A percentile compares a stretch with the other conserved stretches of the same genome.
phyloP scores from a whole-genome alignment of 2,888 invertebrate species.

The Microdon myrmicae region DNA sequence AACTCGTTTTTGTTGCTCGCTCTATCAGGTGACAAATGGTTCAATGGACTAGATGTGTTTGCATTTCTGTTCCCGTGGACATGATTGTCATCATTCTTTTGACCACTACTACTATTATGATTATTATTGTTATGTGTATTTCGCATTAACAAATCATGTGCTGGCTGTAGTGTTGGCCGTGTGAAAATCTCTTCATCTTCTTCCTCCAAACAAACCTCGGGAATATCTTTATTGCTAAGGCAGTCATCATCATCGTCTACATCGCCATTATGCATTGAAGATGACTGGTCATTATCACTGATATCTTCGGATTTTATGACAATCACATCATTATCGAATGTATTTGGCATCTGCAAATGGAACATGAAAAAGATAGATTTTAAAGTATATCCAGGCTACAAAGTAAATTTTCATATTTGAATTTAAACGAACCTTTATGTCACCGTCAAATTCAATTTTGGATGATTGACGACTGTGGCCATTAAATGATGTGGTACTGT shows the following conservation, averaged over 20 bases:
- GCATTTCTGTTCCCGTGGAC: constrained; percentile 55
- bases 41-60: constrained; percentile 54
- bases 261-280: constrained; percentile 56
- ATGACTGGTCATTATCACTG: constrained; percentile 65
- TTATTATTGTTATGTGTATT: constrained; percentile 6
- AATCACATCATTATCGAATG: constrained; percentile 64
- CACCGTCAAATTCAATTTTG: constrained; percentile 60
- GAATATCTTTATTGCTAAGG: constrained; percentile 63
- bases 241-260: constrained; percentile 63
- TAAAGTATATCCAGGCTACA: constrained; percentile 1
- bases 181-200: constrained; percentile 63
- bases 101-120: constrained; percentile 16
- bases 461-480: constrained; percentile 54
- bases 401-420: background rate
- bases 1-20: constrained; percentile 59
- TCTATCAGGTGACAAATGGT: constrained; percentile 35
- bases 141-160: constrained; percentile 27
- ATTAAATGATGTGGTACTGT: constrained; percentile 54
- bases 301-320: constrained; percentile 66
- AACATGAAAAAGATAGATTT: constrained; percentile 2
- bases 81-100: constrained; percentile 47
- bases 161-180: constrained; percentile 54
- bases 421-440: constrained; percentile 60
- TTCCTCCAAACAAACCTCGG: constrained; percentile 65
- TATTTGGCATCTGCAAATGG: constrained; percentile 32